Base-by-base conservation (phyloP, 37 sponge, comb jelly and placozoan species). In the Ephydatia muelleri region DNA sequence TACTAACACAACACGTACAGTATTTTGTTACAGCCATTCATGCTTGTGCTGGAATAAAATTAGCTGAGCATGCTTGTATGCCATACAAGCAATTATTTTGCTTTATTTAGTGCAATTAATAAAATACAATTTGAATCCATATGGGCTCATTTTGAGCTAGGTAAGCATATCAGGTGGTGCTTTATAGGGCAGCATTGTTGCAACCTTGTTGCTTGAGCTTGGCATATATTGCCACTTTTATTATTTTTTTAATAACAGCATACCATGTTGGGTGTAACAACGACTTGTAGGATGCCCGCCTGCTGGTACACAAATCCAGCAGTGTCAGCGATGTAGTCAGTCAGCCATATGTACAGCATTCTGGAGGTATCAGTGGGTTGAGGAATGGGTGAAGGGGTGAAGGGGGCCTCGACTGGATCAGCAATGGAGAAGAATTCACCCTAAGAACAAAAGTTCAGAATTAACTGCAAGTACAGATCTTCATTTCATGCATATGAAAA, bases 301-400 rank as follows among this genome's bases (percentile, higher is more conserved):
- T 77, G 9, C 75, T 86, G 87, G 76, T 96, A 96, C 13, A 96
- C 97, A 68, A 79, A 83, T 4, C 90, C 94, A 75, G 97, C 97
- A 3, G 92, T 89, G 73, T 96, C 82, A 35, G 90, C 94, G 19
- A 96, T 80, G 77, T 94, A 96, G 38, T 91, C 90, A 0, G 94
- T 89, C 70, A 96, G 75, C 97, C 97, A 96, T 16, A 96, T 67
- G 67, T 89, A 93, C 82, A 96, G 36, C 97, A 96, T 96, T 35
- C 72, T 87, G 34, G 34, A 47, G 25, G 70, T 67, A 40, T 82
- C 77, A 26, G 66, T 75, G 34, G 88, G 69, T 12, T 83, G 73
- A n/a, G 97, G 97, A 40, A 97, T 83, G 28, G 89, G 72, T 2
- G 84, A 66, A 13, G 95, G 91, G 70, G 87, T 70, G 75, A 87